Evolutionary conservation across 2,888 invertebrate genomes (phyloP).

Genomic region (Reticulitermes lucifugus): DNA sequence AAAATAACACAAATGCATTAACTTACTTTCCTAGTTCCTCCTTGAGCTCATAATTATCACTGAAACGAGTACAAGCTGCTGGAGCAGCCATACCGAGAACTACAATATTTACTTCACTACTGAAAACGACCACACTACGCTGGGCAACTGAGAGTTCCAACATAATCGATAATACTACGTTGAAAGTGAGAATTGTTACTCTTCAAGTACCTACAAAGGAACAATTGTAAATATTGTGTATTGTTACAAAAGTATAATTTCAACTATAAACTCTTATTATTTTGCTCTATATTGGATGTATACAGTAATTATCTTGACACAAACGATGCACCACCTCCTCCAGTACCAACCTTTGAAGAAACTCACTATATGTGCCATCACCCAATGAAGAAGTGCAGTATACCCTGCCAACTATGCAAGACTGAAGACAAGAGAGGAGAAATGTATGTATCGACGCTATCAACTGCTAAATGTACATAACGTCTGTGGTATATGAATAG

Average conservation of each 20-base stretch:
- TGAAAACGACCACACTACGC: slow-evolving; percentile 57
- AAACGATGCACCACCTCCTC: background rate
- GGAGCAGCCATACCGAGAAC: slow-evolving; percentile 83
- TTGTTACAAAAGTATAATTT: background rate
- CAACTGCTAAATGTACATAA: no score
- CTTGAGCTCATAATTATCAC: slow-evolving; percentile 99
- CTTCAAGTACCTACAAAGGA: background rate
- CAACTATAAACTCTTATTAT: background rate
- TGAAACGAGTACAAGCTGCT: slow-evolving; percentile 95
- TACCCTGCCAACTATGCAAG: no score
- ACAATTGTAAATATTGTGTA: background rate
- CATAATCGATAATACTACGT: slow-evolving; percentile 53
- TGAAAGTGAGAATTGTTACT: slow-evolving; percentile 13
- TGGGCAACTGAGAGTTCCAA: slow-evolving; percentile 56
- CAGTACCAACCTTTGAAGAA: background rate
- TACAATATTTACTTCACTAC: slow-evolving; percentile 58
- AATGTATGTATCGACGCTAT: no score
- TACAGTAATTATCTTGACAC: no score
- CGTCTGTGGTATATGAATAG: no score
- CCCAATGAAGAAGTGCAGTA: no score
- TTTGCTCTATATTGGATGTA: background rate
- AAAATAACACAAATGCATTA: slow-evolving; percentile 53
- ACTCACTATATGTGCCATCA: background rate
- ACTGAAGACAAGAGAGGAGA: no score
- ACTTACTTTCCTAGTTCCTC: slow-evolving; percentile 99